Evolutionary conservation across 37 sponge, comb jelly and placozoan genomes (phyloP), one percentile per base, ranked within the genome.

Genomic region (Crambe crambe): DNA sequence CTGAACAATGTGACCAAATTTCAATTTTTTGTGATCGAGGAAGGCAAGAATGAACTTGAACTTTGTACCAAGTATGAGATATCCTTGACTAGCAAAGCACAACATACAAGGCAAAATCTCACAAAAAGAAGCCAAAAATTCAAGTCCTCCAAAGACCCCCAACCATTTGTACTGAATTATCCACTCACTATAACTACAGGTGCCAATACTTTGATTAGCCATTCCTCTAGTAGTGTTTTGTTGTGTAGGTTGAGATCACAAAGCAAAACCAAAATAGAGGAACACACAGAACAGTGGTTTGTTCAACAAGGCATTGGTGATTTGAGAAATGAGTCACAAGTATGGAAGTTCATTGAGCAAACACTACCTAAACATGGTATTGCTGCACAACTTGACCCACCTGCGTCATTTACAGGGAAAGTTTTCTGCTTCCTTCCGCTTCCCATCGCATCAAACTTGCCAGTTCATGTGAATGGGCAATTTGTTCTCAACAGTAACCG

Each of bases 381-480:
- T 37, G 89, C 85, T 37, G 75, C 80, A 42, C 89, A 78, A 18
- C 3, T 4, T 23, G n/a, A n/a, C n/a, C n/a, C n/a, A n/a, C n/a
- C n/a, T n/a, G n/a, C n/a, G n/a, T n/a, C n/a, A n/a, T 26, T 30
- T 65, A 22, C 26, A 42, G 87, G 91, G 25, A 42, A 83, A 35
- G 42, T 83, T 0, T 93, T 83, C 42, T 86, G 87, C 30, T 90
- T 90, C 75, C 68, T 94, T 25, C 94, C 94, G 18, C 78, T 93
- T 15, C 90, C 91, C 37, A 37, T 74, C 12, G 18, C 34, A 23
- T 61, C 73, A 6, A 22, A 35, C 23, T 70, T 89, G 54, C 91
- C 91, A 27, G 83, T 93, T 26, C 91, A 89, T 56, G 58, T 93
- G 2, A 81, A 93, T 89, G 94, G 90, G 8, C 83, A 89, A 59